Evolutionary conservation across 2,113 vertebrate genomes (phyloP).

Genomic region (Gadus chalcogrammus): DNA sequence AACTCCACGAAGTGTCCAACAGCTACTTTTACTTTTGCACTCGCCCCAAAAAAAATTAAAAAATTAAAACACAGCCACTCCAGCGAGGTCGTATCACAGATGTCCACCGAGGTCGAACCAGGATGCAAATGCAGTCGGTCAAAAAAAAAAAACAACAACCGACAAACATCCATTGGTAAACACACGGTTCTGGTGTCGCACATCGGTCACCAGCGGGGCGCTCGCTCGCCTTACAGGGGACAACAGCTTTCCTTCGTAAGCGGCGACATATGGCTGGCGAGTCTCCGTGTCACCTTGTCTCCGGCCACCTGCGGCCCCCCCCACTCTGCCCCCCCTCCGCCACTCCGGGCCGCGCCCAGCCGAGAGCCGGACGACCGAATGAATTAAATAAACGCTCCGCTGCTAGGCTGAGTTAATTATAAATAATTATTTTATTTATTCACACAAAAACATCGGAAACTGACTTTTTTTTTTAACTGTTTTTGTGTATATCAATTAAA

Average conservation of each 20-base stretch:
- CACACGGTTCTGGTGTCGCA: slow-evolving; percentile 33
- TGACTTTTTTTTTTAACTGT: no score
- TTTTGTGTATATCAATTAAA: no score
- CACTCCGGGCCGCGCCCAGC: no score
- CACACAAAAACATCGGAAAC: no score
- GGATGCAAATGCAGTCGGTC: slow-evolving; percentile 4
- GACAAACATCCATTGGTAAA: slow-evolving; percentile 28
- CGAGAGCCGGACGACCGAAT: no score
- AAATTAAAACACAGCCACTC: no score
- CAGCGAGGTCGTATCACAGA: slow-evolving; percentile 18
- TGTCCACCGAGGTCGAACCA: slow-evolving; percentile 15
- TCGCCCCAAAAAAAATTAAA: no score
- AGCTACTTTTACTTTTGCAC: no score
- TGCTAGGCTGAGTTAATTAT: no score
- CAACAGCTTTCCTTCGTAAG: slow-evolving; percentile 58
- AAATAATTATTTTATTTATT: no score
- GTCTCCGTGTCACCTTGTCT: slow-evolving; percentile 66
- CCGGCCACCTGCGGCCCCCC: slow-evolving; percentile 60
- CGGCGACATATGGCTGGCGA: slow-evolving; percentile 54
- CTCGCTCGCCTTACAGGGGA: slow-evolving; percentile 53
- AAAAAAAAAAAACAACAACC: slow-evolving; percentile 20
- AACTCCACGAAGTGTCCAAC: no score
- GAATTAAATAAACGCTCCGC: no score
- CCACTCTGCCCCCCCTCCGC: slow-evolving; percentile 14
- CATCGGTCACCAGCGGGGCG: slow-evolving; percentile 46